Base-by-base conservation (phyloP, 2,888 invertebrate species). In the Andrena dorsata region DNA sequence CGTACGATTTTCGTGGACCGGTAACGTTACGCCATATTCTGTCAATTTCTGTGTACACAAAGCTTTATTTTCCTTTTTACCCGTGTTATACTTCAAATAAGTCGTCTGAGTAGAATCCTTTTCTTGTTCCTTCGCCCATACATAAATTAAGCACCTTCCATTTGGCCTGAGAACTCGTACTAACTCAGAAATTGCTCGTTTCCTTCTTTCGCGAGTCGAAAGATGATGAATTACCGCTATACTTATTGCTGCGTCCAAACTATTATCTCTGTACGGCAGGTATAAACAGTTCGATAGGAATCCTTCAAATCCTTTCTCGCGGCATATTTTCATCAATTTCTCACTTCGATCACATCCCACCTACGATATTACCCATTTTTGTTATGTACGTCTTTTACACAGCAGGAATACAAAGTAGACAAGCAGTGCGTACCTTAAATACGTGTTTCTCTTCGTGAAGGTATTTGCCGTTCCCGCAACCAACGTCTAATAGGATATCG, bases 391-490 rank as follows among this genome's bases (percentile, higher is more conserved):
- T 6, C 51, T 41, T 35, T 20, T 7, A 26, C 7, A n/a, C 16
- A 32, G 16, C 30, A 16, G 7, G 16, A 74, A 76, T 20, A 76
- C 0, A 65, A 32, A 53, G 8, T 20, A 3, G 23, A 63, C 23
- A 7, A 60, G 3, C 10, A 60, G 16, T 28, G 20, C 32, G 41
- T 89, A 92, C 92, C 84, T 93, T 92, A 51, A 90, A 89, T 60
- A 92, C 83, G 73, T 90, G 83, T 51, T 85, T 81, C 32, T 89
- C 51, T 53, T 80, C 87, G 0, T 72, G 60, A 74, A 99, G 95
- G 94, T 99, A 99, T 95, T 99, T 99, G 56, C 99, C 99, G 95
- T 99, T 99, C 10, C 99, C 99, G 94, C 99, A 99, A 6, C 99
- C 99, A 51, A 99, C 96, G 94, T 99, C 99, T 4, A 98, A 92